A percentile compares a stretch with the other conserved stretches of the same genome.
These are phyloP conservation scores for Sebastes fasciatus DNA, from an alignment of 2,113 vertebrate species.

Conservation along the genomic window DNA sequence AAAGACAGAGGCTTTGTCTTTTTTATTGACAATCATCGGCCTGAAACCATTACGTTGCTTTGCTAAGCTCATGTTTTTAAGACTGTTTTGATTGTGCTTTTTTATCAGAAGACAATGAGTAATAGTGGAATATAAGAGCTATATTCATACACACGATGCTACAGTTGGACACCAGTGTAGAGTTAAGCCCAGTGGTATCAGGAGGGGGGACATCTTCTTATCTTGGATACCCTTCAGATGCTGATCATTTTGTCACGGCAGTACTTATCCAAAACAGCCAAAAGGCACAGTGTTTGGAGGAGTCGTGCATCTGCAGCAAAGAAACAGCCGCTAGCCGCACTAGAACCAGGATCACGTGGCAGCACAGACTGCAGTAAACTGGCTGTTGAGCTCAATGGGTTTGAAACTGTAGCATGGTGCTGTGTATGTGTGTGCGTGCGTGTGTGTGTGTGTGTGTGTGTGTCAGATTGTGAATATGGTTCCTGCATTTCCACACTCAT, in stretches of 20 bases:
- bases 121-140: constrained; percentile 61
- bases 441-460: not conserved
- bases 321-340: not conserved
- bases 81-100: constrained; percentile 49
- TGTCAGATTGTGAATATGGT: constrained; percentile 22
- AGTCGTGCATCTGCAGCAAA: not conserved
- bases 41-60: constrained; percentile 58
- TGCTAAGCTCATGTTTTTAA: constrained; percentile 58
- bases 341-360: constrained; percentile 23
- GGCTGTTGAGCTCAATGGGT: constrained; percentile 4
- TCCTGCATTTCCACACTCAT: constrained; percentile 29
- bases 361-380: constrained; percentile 2
- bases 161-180: constrained; percentile 13
- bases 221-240: constrained; percentile 1
- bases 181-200: not conserved
- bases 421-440: not conserved
- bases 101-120: constrained; percentile 48
- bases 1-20: constrained; percentile 63
- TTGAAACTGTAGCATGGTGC: constrained; percentile 29
- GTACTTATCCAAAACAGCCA: not conserved
- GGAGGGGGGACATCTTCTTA: not conserved
- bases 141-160: constrained; percentile 51
- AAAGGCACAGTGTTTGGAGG: not conserved
- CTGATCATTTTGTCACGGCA: constrained; percentile 16
- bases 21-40: constrained; percentile 77